Evolutionary conservation across 2,888 invertebrate genomes (phyloP).

Genomic region (Spilosoma lubricipeda): DNA sequence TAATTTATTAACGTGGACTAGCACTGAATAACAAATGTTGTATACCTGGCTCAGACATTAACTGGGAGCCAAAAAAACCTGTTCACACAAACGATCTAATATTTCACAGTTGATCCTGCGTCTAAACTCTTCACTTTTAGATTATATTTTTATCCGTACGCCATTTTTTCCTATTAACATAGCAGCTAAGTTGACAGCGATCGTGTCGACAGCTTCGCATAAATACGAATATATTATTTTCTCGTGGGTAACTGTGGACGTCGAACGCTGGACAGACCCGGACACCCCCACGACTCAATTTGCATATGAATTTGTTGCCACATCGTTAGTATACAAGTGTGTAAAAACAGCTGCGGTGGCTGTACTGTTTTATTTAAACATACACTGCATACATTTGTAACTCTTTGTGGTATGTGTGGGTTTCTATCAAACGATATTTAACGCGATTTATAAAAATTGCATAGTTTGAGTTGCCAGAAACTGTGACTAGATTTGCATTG

Average conservation of each 20-base stretch:
- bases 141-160: slow-evolving; percentile 28
- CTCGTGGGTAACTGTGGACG: slow-evolving; percentile 22
- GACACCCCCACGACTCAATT: slow-evolving; percentile 45
- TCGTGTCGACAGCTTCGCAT: slow-evolving; percentile 42
- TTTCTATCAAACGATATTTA: no score
- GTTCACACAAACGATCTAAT: slow-evolving; percentile 7
- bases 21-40: neutral
- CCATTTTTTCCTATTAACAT: slow-evolving; percentile 47
- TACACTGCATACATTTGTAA: slow-evolving; percentile 27
- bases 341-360: slow-evolving; percentile 34
- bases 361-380: slow-evolving; percentile 26
- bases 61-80: neutral
- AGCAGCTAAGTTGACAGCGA: slow-evolving; percentile 47
- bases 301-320: slow-evolving; percentile 60
- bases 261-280: slow-evolving; percentile 14
- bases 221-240: slow-evolving; percentile 49
- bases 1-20: neutral
- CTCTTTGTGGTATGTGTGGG: neutral
- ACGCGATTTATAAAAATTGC: no score
- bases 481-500: neutral
- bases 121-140: slow-evolving; percentile 39
- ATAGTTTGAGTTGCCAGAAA: neutral
- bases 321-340: slow-evolving; percentile 49
- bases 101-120: slow-evolving; percentile 28
- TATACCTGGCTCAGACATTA: neutral